Evolutionary conservation across 1,140 invertebrate species (phyloP).

Genomic region (Stegodyphus dumicola): DNA sequence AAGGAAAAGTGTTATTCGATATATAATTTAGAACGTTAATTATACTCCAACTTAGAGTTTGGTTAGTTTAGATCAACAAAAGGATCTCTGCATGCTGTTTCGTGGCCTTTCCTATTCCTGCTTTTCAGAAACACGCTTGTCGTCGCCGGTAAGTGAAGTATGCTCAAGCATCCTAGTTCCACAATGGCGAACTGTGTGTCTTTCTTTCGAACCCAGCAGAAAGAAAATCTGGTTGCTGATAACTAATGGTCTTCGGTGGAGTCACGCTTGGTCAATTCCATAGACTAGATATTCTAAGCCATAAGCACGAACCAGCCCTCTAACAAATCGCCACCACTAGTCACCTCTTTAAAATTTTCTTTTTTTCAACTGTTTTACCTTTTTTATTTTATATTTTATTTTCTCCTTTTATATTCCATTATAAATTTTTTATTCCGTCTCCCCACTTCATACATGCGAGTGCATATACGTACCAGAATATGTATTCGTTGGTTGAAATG

Average conservation of each 20-base stretch:
- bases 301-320: slow-evolving; percentile 28
- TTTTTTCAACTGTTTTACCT: not conserved
- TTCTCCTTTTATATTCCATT: not conserved
- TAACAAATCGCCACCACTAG: slow-evolving; percentile 7
- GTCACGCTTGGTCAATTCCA: not conserved
- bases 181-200: too few species aligned
- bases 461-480: not conserved
- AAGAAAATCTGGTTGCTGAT: slow-evolving; percentile 25
- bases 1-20: too few species aligned
- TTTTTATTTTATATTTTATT: not conserved
- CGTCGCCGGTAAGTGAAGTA: too few species aligned
- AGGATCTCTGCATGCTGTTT: too few species aligned
- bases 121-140: too few species aligned
- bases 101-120: too few species aligned
- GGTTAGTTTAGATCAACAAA: too few species aligned
- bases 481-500: slow-evolving; percentile 8
- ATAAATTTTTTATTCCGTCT: slow-evolving; percentile 3
- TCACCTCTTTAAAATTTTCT: slow-evolving; percentile 28
- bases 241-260: slow-evolving; percentile 13
- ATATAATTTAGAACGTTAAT: too few species aligned
- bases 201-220: not conserved
- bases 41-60: too few species aligned
- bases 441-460: not conserved
- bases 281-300: not conserved
- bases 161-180: too few species aligned